Evolutionary conservation across 35 echinoderm and acorn worm genomes (phyloP).

Genomic region (Acanthaster planci): DNA sequence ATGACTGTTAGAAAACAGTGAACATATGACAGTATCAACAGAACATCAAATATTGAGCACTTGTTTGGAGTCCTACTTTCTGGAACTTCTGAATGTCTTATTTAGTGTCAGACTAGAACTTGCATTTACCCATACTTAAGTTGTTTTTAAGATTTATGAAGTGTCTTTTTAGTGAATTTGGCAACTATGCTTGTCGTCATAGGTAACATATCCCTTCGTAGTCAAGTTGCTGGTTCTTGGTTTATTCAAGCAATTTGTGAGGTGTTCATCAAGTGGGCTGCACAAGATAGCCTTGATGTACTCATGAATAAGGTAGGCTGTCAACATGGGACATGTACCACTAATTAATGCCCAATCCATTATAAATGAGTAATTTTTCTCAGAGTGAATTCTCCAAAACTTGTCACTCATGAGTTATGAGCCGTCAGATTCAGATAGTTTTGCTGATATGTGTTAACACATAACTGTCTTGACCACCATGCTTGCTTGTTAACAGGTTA

Average conservation of each 20-base stretch:
- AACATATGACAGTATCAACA: neutral
- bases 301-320: slow-evolving; percentile 35
- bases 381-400: too few species aligned
- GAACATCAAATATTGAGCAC: neutral
- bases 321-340: neutral
- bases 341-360: too few species aligned
- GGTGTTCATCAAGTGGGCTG: slow-evolving; percentile 9
- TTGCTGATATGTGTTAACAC: too few species aligned
- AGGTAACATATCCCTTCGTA: slow-evolving; percentile 16
- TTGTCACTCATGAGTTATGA: too few species aligned
- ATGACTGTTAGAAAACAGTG: neutral
- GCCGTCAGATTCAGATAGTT: too few species aligned
- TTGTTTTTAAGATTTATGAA: too few species aligned
- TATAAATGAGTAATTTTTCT: too few species aligned
- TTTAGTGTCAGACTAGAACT: too few species aligned
- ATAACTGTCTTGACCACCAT: too few species aligned
- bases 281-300: slow-evolving; percentile 19
- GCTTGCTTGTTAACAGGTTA: neutral
- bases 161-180: too few species aligned
- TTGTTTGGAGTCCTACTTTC: neutral
- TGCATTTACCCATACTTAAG: too few species aligned
- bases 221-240: slow-evolving; percentile 32
- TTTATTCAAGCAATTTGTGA: slow-evolving; percentile 36
- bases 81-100: too few species aligned
- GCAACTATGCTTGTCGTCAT: neutral